A percentile compares a stretch with the other conserved stretches of the same genome.
Evolutionary conservation across 2,888 invertebrate species (phyloP).

Genomic region (Noctua fimbriata): DNA sequence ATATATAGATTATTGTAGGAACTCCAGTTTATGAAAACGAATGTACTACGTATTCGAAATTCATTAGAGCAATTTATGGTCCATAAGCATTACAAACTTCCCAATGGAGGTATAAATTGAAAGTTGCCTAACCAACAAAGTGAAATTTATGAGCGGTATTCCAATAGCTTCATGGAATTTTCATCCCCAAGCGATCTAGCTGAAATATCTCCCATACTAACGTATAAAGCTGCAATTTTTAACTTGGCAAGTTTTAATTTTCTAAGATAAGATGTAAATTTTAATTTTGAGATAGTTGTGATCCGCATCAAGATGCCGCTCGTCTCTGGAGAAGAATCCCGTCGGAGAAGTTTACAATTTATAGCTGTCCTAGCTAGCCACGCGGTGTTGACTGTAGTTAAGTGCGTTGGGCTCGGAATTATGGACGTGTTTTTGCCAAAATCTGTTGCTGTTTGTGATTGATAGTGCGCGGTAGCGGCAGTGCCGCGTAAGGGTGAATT

Average conservation of each 20-base stretch:
- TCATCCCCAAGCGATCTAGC: slow-evolving; percentile 4
- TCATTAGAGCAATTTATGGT: slow-evolving; percentile 42
- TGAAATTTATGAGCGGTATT: slow-evolving; percentile 44
- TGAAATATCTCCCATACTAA: slow-evolving; percentile 22
- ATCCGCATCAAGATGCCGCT: slow-evolving; percentile 7
- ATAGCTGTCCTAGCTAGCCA: slow-evolving; percentile 25
- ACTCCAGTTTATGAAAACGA: not conserved
- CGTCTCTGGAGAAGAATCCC: slow-evolving; percentile 17
- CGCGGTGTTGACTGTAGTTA: slow-evolving; percentile 31
- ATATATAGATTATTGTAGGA: not conserved
- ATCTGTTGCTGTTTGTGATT: slow-evolving; percentile 3
- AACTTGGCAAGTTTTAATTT: slow-evolving; percentile 6
- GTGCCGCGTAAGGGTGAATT: not conserved
- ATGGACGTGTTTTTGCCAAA: slow-evolving; percentile 53
- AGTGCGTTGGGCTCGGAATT: slow-evolving; percentile 19
- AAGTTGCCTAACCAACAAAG: slow-evolving; percentile 38
- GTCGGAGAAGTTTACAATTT: slow-evolving; percentile 47
- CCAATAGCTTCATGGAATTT: slow-evolving; percentile 44
- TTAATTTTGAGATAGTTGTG: slow-evolving; percentile 19
- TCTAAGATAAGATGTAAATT: slow-evolving; percentile 30
- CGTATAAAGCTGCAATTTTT: slow-evolving; percentile 12
- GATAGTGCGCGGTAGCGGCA: not conserved
- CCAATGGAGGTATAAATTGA: slow-evolving; percentile 43
- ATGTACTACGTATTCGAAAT: slow-evolving; percentile 8
- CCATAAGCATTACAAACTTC: slow-evolving; percentile 42